Evolutionary conservation across 1,140 invertebrate genomes (phyloP).

Genomic region (Formica exsecta): DNA sequence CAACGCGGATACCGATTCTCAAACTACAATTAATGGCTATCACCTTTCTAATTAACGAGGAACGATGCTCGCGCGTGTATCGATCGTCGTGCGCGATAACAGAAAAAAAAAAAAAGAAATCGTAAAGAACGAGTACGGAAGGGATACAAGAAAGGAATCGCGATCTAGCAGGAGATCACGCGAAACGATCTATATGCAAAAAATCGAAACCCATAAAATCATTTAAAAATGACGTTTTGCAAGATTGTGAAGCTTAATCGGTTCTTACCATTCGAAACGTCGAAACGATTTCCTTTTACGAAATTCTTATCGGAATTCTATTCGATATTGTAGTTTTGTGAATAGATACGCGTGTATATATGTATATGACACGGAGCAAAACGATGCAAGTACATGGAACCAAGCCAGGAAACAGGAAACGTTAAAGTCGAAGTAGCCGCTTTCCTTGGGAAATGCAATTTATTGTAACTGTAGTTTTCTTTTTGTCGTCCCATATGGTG

Average conservation of each 20-base stretch:
- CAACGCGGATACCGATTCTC: slow-evolving; percentile 76
- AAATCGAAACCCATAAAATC: slow-evolving; percentile 11
- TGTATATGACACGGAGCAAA: slow-evolving; percentile 51
- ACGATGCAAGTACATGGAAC: slow-evolving; percentile 79
- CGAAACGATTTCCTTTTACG: slow-evolving; percentile 68
- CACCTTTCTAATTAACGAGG: slow-evolving; percentile 82
- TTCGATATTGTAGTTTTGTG: slow-evolving; percentile 77
- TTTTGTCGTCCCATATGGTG: slow-evolving; percentile 60
- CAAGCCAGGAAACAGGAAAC: slow-evolving; percentile 83
- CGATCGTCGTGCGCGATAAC: slow-evolving; percentile 66
- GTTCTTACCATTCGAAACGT: slow-evolving; percentile 72
- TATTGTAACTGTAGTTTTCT: slow-evolving; percentile 79
- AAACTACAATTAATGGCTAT: slow-evolving; percentile 81
- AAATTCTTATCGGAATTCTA: slow-evolving; percentile 84
- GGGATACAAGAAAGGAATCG: slow-evolving; percentile 11
- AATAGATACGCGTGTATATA: slow-evolving; percentile 42
- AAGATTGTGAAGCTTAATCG: slow-evolving; percentile 68
- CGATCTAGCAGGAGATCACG: background rate
- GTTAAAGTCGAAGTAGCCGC: slow-evolving; percentile 81
- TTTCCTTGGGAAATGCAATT: slow-evolving; percentile 82
- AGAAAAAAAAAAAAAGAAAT: slow-evolving; percentile 51
- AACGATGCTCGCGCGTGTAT: slow-evolving; percentile 72
- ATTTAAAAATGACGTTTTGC: slow-evolving; percentile 26
- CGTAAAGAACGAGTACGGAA: slow-evolving; percentile 14
- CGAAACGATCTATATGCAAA: slow-evolving; percentile 16